These are phyloP conservation scores for Drosophila bocqueti DNA, from an alignment of 1,140 invertebrate genomes.

Conservation along the genomic window DNA sequence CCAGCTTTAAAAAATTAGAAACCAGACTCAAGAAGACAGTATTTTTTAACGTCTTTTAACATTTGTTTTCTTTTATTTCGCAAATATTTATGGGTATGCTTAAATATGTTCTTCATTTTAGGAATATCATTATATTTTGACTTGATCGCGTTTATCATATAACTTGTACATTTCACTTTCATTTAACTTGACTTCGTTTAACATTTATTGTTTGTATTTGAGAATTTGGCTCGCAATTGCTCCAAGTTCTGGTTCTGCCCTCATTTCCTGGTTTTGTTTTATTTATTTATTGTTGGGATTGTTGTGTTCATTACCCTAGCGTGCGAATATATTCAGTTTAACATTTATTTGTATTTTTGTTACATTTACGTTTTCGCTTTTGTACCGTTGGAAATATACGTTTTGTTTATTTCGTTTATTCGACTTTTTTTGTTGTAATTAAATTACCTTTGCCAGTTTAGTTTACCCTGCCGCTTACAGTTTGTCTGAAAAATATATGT, in stretches of 20 bases:
- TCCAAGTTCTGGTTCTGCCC: constrained; percentile 36
- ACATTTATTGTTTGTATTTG: constrained; percentile 53
- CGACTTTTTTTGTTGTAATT: constrained; percentile 58
- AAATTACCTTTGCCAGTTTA: constrained; percentile 63
- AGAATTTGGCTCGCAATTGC: constrained; percentile 31
- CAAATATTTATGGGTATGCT: constrained; percentile 60
- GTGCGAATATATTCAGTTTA: constrained; percentile 58
- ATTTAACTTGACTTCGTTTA: constrained; percentile 49
- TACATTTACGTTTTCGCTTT: constrained; percentile 54
- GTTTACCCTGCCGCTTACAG: constrained; percentile 62
- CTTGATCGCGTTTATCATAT: constrained; percentile 55
- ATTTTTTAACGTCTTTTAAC: constrained; percentile 52
- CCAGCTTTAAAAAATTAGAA: constrained; percentile 21
- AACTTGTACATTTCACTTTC: constrained; percentile 64
- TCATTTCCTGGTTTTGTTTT: constrained; percentile 3
- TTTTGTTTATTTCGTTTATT: constrained; percentile 50
- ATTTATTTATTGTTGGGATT: not conserved
- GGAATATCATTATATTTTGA: constrained; percentile 71
- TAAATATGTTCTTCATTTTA: constrained; percentile 54
- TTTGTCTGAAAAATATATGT: constrained; percentile 71
- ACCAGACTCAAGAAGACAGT: not conserved
- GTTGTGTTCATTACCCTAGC: constrained; percentile 44
- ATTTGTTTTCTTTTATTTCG: constrained; percentile 60
- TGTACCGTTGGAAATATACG: constrained; percentile 61
- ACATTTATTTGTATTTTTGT: constrained; percentile 58